Percentiles rank a stretch among this genome's conserved stretches.
phyloP scores from a whole-genome alignment of 2,888 invertebrate genomes.

The Aporophyla nigra region DNA sequence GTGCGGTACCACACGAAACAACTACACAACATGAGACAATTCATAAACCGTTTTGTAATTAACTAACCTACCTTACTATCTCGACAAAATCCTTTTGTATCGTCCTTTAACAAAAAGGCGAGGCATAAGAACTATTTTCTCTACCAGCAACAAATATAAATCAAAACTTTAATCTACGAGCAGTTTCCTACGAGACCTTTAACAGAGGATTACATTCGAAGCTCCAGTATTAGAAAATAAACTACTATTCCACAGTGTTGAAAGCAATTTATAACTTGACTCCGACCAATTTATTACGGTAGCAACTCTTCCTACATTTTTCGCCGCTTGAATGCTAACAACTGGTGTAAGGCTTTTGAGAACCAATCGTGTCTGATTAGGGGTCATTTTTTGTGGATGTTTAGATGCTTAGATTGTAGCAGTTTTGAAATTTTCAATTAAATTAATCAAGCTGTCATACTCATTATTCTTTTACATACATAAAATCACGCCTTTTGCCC shows the following conservation, averaged over 20 bases:
- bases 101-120: neutral
- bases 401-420: neutral
- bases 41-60: neutral
- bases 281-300: constrained; percentile 37
- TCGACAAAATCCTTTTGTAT: neutral
- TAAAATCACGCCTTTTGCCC: too few relatives aligned
- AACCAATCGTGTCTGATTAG: constrained; percentile 52
- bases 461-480: neutral
- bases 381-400: constrained; percentile 18
- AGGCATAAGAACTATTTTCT: neutral
- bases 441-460: neutral
- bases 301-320: constrained; percentile 50
- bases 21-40: too few relatives aligned
- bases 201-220: constrained; percentile 31
- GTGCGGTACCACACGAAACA: too few relatives aligned
- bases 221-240: constrained; percentile 57
- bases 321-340: constrained; percentile 58
- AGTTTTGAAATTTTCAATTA: neutral
- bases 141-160: constrained; percentile 11
- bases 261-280: constrained; percentile 40
- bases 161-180: constrained; percentile 27
- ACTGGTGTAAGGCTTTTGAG: constrained; percentile 52
- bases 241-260: constrained; percentile 19
- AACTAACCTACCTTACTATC: neutral
- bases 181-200: constrained; percentile 4